Evolutionary conservation across 2,797 vertebrate species (phyloP), one percentile per base, ranked within the genome.

Genomic region (Cyprinodon diabolis): DNA sequence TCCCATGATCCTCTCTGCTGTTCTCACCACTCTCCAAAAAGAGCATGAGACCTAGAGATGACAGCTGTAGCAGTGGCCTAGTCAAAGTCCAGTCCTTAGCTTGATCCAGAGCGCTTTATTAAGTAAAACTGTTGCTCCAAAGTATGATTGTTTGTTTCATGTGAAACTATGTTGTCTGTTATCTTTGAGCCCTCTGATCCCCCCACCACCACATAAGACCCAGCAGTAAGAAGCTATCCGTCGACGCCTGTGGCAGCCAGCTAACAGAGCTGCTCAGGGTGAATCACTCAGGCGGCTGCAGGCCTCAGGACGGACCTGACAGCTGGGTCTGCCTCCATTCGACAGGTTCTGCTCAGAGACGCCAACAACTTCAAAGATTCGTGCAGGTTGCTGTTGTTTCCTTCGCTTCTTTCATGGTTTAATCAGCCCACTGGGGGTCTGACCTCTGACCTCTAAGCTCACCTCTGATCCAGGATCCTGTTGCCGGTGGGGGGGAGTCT

Each of bases 221-320:
- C 89, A 11, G 57, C 69, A 68, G 90, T 83, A 55, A 85, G 82
- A 85, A 79, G 75, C 65, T 73, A 81, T 90, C 91, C 90, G 80
- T 93, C 84, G 68, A 79, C 79, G 40, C 84, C 71, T 0, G 62
- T 75, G 77, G 88, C 75, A 35, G 72, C 23, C 19, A 58, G 74
- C 76, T 93, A 88, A 90, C 90, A 81, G 83, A 85, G 86, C 82
- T 75, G 86, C 88, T 90, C 83, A 85, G 87, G 75, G 76, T 75
- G 79, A 74, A 63, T 78, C 83, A 89, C 86, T 90, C 89, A 80
- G 62, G 45, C n/a, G 14, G 78, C 86, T 75, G 83, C 79, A 81
- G 89, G 78, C 85, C 75, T 35, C 66, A 71, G 88, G 86, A 90
- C 86, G 89, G 89, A 82, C 70, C 63, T 84, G 87, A 89, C 80